Percentiles rank a stretch among this genome's conserved stretches.
Conservation (phyloP, 2,113 vertebrate genomes). For the Tragelaphus scriptus region DNA sequence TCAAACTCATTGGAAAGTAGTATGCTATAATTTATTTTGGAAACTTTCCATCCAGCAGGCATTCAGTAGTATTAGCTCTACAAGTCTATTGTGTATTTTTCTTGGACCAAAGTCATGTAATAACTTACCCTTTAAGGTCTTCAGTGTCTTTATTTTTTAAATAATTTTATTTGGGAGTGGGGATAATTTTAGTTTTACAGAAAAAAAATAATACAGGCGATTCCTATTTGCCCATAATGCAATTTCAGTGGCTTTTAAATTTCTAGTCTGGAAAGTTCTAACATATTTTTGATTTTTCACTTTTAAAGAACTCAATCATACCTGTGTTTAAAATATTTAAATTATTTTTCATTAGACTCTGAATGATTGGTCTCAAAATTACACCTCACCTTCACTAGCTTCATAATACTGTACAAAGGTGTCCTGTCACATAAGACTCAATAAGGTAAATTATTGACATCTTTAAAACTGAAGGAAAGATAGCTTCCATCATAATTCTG, state of each 20-base stretch:
- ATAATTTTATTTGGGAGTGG: neutral
- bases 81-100: neutral
- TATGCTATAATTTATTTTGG: neutral
- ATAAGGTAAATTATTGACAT: neutral
- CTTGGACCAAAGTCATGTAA: neutral
- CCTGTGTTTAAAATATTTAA: neutral
- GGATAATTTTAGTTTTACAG: neutral
- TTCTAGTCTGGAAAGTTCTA: neutral
- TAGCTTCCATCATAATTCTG: neutral
- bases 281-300: neutral
- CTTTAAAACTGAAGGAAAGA: neutral
- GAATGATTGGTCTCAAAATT: neutral
- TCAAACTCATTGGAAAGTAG: neutral
- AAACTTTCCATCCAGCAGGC: neutral
- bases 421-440: neutral
- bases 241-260: neutral
- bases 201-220: neutral
- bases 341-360: neutral
- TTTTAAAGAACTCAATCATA: slow-evolving; percentile 1
- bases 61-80: neutral
- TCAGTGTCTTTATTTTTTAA: neutral
- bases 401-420: neutral
- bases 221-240: neutral
- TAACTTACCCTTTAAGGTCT: neutral
- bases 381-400: neutral